Conservation (phyloP, 1,140 invertebrate genomes). For the Idris sp. region DNA sequence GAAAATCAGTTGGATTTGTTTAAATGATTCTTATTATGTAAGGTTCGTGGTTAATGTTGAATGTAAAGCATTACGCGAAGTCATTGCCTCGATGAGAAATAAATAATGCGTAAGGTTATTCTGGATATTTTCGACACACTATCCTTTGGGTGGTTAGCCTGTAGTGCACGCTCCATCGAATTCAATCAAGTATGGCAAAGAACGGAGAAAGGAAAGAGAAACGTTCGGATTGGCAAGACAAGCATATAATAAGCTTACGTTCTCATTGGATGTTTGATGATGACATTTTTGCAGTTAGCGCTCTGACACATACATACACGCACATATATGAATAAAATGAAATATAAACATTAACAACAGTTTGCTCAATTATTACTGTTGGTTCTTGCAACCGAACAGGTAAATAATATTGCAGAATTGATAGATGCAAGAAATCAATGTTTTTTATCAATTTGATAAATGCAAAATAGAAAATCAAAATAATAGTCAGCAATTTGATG, state of each 20-base stretch:
- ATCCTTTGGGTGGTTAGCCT: constrained; percentile 74
- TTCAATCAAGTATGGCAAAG: constrained; percentile 69
- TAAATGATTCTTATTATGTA: constrained; percentile 46
- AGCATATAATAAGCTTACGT: constrained; percentile 62
- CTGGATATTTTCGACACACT: constrained; percentile 72
- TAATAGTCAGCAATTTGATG: too few species aligned
- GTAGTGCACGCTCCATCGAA: constrained; percentile 70
- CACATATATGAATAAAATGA: background rate
- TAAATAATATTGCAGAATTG: too few species aligned
- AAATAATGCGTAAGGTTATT: constrained; percentile 66
- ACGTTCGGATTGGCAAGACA: constrained; percentile 47
- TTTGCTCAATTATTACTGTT: background rate
- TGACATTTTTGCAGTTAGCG: constrained; percentile 45
- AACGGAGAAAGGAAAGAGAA: constrained; percentile 59
- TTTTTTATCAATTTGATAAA: background rate
- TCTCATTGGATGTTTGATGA: constrained; percentile 42
- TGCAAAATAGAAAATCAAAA: too few species aligned
- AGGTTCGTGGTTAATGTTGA: constrained; percentile 13
- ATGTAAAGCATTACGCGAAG: constrained; percentile 51
- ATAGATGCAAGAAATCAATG: too few species aligned
- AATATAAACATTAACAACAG: constrained; percentile 4
- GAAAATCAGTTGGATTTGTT: constrained; percentile 18
- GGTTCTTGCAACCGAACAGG: background rate
- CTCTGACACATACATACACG: constrained; percentile 3
- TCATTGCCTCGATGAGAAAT: constrained; percentile 68